Conservation (phyloP, 2,888 invertebrate species). For the Eupelmus urozonus region DNA sequence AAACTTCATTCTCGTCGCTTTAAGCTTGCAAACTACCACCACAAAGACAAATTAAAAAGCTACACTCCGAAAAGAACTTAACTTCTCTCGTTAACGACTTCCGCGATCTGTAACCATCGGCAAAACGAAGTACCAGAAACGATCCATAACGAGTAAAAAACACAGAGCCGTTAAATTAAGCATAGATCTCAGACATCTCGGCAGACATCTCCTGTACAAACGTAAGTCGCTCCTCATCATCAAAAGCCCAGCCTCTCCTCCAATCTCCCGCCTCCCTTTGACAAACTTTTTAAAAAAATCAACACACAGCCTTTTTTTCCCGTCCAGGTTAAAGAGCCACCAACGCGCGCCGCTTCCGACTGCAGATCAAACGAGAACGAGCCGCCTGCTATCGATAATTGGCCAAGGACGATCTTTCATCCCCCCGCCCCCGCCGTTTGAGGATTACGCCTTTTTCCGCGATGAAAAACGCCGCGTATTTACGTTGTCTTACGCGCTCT, state of each 20-base stretch:
- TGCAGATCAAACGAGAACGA: conserved; percentile 72
- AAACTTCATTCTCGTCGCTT: too few relatives aligned
- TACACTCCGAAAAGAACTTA: too few relatives aligned
- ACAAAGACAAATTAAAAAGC: too few relatives aligned
- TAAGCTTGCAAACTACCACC: too few relatives aligned
- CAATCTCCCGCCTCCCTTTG: conserved; percentile 33
- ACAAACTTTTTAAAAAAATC: conserved; percentile 73
- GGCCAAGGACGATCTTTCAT: conserved; percentile 72
- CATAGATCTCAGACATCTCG: conserved; percentile 57
- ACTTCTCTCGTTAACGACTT: too few relatives aligned
- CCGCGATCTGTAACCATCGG: too few relatives aligned
- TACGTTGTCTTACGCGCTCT: conserved; percentile 50
- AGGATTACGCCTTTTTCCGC: conserved; percentile 67
- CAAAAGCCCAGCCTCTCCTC: conserved; percentile 43
- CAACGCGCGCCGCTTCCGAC: conserved; percentile 43
- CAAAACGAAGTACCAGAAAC: background rate
- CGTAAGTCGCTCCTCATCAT: background rate
- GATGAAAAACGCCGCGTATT: conserved; percentile 61
- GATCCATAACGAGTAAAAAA: conserved; percentile 26
- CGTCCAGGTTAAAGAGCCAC: background rate
- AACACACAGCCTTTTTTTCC: conserved; percentile 63
- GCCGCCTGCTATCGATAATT: conserved; percentile 75
- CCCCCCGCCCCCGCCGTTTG: conserved; percentile 66
- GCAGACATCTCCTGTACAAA: conserved; percentile 11
- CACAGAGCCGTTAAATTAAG: conserved; percentile 59